Evolutionary conservation across 2,888 invertebrate genomes (phyloP), one percentile per base, ranked within the genome.

Genomic region (Ecliptopera silaceata): DNA sequence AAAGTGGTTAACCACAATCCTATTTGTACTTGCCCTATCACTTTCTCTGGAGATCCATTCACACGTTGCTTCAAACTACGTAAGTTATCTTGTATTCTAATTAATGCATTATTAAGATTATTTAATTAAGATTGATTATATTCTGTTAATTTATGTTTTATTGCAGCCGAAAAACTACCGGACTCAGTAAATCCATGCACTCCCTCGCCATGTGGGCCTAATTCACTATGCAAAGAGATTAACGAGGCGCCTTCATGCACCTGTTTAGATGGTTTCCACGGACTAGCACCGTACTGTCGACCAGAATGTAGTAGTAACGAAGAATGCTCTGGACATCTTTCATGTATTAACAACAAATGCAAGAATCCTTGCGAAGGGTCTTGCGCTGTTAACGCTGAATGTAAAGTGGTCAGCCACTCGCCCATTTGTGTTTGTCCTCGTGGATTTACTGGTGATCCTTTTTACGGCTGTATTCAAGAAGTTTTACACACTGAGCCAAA

Each of bases 141-240:
- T 18, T 12, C 11, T 3, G 34, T 36, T 10, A 38, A 42, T 43
- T 8, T 34, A 2, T 38, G 31, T 47, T 15, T 53, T 59, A 49
- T 82, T 82, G 8, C 73, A 94, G 93, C 92, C 64, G 92, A 92
- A 74, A 87, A 84, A 53, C 72, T 87, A 60, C 84, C 90, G 55
- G 80, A 89, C 48, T 84, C 88, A 22, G 79, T 90, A 56, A 93
- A 95, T 71, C 95, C 95, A 2, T 96, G 96, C 71, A 91, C 92
- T 52, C 95, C 96, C 44, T 94, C 95, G 39, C 96, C 96, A 3
- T 97, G 97, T 75, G 97, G 96, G 10, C 94, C 95, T 0, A 94
- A 95, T 74, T 93, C 96, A 0, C 92, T 95, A 68, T 96, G 96
- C 74, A 93, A 92, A 77, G 92, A 94, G 54, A 80, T 93, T 10